phyloP scores from a whole-genome alignment of 2,888 invertebrate species.

The Dinocampus coccinellae region DNA sequence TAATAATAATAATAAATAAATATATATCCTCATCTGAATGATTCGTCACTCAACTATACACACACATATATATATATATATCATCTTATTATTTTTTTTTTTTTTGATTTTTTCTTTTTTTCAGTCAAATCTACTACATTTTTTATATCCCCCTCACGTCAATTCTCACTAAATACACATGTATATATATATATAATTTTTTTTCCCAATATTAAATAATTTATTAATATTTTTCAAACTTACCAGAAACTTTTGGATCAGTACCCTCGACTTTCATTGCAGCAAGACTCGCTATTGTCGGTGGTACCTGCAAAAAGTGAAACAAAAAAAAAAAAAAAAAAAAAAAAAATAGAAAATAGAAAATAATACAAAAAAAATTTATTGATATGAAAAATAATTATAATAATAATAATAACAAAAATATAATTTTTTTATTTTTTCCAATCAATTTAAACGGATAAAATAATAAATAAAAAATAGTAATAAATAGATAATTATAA shows the following conservation, averaged over 20 bases:
- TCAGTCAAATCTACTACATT: too few relatives aligned
- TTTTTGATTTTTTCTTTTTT: too few relatives aligned
- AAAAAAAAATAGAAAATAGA: too few relatives aligned
- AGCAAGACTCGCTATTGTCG: constrained; percentile 67
- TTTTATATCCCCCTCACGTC: too few relatives aligned
- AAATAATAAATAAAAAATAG: constrained; percentile 4
- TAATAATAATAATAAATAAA: background rate
- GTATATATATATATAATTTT: constrained; percentile 22
- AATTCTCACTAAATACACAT: too few relatives aligned
- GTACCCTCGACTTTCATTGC: constrained; percentile 67
- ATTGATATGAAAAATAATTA: too few relatives aligned
- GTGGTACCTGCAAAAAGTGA: constrained; percentile 64
- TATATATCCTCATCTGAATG: background rate
- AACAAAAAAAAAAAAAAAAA: too few relatives aligned
- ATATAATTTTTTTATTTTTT: too few relatives aligned
- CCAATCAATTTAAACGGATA: too few relatives aligned
- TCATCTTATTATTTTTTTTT: constrained; percentile 12
- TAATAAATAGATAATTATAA: background rate
- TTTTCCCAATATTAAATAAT: constrained; percentile 4
- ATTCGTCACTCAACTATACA: constrained; percentile 3
- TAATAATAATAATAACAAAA: too few relatives aligned
- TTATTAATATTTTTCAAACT: constrained; percentile 49
- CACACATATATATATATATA: too few relatives aligned
- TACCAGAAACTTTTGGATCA: constrained; percentile 69
- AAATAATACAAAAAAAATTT: constrained; percentile 10